Evolutionary conservation across 2,113 vertebrate species (phyloP), one percentile per base, ranked within the genome.

Genomic region (Megalops atlanticus): DNA sequence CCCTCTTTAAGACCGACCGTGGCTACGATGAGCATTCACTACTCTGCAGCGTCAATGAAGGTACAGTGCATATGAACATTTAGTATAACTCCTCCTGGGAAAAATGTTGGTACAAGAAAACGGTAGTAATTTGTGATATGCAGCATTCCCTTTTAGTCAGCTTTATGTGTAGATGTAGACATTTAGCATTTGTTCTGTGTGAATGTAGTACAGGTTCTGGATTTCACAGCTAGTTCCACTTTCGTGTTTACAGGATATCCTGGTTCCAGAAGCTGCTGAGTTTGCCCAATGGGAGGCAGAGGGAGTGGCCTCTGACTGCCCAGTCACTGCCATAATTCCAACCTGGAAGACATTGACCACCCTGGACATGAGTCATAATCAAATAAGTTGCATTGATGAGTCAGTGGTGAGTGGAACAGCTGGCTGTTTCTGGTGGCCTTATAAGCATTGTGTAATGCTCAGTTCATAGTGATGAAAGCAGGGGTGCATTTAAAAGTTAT

Each of bases 261-360:
- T 99, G 10, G 97, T 97, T 43, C 97, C 98, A 0, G 98, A 99
- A 90, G 95, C 94, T 2, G 94, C 92, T 0, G 98, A 98, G 87
- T 97, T 98, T 89, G 96, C 96, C 6, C 95, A 98, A 49, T 99
- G 98, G 98, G 96, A 97, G 82, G 95, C 96, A 11, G 97, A 99
- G 89, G 97, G 94, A 70, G 84, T 86, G 24, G 84, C 92, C 82
- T 90, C 93, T 0, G 94, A 85, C 74, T 93, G 94, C 86, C 94
- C 96, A 0, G 96, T 98, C 83, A 96, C 96, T 0, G 97, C 98
- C 0, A 78, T 99, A 80, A 95, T 99, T 74, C 97, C 98, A 1
- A 94, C 92, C 0, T 99, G 98, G 98, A 95, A 87, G 83, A 93
- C 91, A 18, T 90, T 99, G 88, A 99, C 97, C 21, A 96, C 98